These are phyloP conservation scores for Eupithecia dodoneata DNA, from an alignment of 2,888 invertebrate genomes.

Conservation along the genomic window DNA sequence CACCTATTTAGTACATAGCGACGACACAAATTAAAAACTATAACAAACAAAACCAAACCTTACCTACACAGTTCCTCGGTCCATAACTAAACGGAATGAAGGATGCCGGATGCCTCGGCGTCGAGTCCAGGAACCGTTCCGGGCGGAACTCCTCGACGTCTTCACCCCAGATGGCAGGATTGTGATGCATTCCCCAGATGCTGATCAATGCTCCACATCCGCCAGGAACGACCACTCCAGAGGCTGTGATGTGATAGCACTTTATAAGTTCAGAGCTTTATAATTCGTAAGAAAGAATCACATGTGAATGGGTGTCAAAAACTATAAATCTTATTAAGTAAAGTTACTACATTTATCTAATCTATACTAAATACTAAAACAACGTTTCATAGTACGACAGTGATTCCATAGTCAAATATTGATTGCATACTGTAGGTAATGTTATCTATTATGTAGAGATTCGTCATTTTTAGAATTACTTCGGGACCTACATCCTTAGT, in stretches of 20 bases:
- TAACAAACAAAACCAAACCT: background rate
- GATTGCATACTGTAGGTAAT: too few relatives aligned
- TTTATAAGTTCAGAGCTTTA: background rate
- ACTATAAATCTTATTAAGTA: too few relatives aligned
- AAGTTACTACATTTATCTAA: too few relatives aligned
- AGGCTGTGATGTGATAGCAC: background rate
- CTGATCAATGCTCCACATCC: constrained; percentile 6
- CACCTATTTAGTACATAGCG: background rate
- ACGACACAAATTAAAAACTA: background rate
- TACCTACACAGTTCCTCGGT: constrained; percentile 58
- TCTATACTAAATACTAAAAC: too few relatives aligned
- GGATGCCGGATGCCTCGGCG: constrained; percentile 48
- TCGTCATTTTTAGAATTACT: too few relatives aligned
- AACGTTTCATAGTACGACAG: too few relatives aligned
- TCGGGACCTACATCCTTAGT: too few relatives aligned
- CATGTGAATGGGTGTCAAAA: too few relatives aligned
- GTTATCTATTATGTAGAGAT: too few relatives aligned
- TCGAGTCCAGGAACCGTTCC: constrained; percentile 53
- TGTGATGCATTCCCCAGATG: constrained; percentile 6
- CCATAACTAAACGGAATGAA: constrained; percentile 58
- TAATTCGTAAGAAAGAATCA: background rate
- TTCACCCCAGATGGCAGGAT: constrained; percentile 55
- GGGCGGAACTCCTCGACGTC: constrained; percentile 56
- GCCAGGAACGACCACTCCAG: background rate
- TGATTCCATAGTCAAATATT: too few relatives aligned